Base-by-base conservation (phyloP, 2,888 invertebrate species). In the Linhomoeus sp. region DNA sequence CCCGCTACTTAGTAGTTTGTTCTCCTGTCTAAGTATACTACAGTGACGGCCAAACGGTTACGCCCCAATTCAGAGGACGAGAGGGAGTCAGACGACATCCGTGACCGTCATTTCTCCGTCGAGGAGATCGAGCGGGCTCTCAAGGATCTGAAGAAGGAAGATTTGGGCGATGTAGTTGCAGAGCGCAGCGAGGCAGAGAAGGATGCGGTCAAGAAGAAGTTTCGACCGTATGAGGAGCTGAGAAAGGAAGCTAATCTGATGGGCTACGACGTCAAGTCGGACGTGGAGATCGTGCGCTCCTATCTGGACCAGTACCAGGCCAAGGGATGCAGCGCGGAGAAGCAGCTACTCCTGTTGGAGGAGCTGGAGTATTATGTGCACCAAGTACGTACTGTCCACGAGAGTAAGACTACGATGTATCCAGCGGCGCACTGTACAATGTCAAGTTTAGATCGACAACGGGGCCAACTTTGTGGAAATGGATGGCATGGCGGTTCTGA, bases 361-460 rank as follows among this genome's bases (percentile, higher is more conserved):
- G 77, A 79, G 59, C 66, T 82, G 39, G 79, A 79, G 58, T 79
- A 76, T 64, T 68, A 80, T 47, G 71, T 79, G n/a, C 81, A 81
- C 65, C 79, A 81, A 64, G 67, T 68, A 44, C 36, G 53, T 37
- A n/a, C n/a, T n/a, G n/a, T n/a, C n/a, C n/a, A n/a, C n/a, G n/a
- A n/a, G n/a, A n/a, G n/a, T n/a, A n/a, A n/a, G n/a, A n/a, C n/a
- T n/a, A n/a, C n/a, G n/a, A n/a, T n/a, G n/a, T n/a, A n/a, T n/a
- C n/a, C n/a, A n/a, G n/a, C n/a, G n/a, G n/a, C n/a, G n/a, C n/a
- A n/a, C n/a, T n/a, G n/a, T n/a, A n/a, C n/a, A 12, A 2, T 40
- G 17, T n/a, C 2, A 12, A n/a, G 15, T 46, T 43, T 56, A 66
- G 67, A 75, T 77, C 56, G 81, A 81, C 63, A 81, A 80, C 67